phyloP scores from a whole-genome alignment of 2,888 invertebrate genomes.

The Pheosia tremula region DNA sequence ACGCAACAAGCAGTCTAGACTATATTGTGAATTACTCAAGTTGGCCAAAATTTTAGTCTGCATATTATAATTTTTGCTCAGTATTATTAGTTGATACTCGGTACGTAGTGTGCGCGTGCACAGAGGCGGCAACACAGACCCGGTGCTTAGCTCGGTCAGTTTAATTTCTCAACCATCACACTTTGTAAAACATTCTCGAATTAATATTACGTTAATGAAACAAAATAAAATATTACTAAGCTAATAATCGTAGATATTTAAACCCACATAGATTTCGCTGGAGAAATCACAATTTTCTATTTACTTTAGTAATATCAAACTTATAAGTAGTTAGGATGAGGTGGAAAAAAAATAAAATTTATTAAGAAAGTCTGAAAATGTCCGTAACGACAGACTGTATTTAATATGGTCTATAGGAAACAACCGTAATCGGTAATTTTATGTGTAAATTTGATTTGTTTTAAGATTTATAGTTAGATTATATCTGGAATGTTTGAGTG shows the following conservation, averaged over 20 bases:
- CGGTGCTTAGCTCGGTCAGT: slow-evolving; percentile 55
- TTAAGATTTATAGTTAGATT: slow-evolving; percentile 77
- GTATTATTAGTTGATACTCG: slow-evolving; percentile 74
- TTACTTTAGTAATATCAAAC: slow-evolving; percentile 74
- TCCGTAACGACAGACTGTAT: slow-evolving; percentile 71
- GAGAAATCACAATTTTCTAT: slow-evolving; percentile 71
- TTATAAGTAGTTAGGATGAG: slow-evolving; percentile 72
- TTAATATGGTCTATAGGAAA: slow-evolving; percentile 72
- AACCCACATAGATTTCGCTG: slow-evolving; percentile 68
- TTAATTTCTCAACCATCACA: slow-evolving; percentile 46
- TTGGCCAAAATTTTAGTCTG: slow-evolving; percentile 78
- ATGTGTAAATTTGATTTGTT: slow-evolving; percentile 74
- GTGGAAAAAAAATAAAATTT: slow-evolving; percentile 68
- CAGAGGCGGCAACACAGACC: slow-evolving; percentile 62
- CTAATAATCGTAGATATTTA: slow-evolving; percentile 52
- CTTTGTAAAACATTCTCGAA: slow-evolving; percentile 40
- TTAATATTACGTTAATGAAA: slow-evolving; percentile 32
- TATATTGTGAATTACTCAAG: slow-evolving; percentile 70
- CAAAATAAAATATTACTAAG: slow-evolving; percentile 17
- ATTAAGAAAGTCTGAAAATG: slow-evolving; percentile 73
- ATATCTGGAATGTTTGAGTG: slow-evolving; percentile 63
- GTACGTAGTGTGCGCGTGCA: slow-evolving; percentile 52
- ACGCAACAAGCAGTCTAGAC: slow-evolving; percentile 36
- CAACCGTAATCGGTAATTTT: slow-evolving; percentile 71
- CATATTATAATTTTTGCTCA: slow-evolving; percentile 77